phyloP scores from a whole-genome alignment of 1,140 invertebrate species.

The Ceratosolen fusciceps region DNA sequence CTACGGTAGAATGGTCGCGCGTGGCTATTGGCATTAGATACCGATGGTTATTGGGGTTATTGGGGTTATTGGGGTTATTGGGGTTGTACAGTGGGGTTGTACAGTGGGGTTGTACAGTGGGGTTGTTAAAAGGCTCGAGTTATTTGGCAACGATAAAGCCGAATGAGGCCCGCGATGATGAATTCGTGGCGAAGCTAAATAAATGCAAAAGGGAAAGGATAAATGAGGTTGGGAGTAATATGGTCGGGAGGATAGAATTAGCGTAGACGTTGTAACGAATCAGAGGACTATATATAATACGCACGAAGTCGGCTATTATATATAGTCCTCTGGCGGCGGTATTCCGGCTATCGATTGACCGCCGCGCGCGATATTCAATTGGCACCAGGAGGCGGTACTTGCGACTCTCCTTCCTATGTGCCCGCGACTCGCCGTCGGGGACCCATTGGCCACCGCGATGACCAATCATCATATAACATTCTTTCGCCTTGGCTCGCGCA shows the following conservation, averaged over 20 bases:
- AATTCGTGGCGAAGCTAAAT: too few relatives aligned
- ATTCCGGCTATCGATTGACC: constrained; percentile 21
- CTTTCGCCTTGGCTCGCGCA: constrained; percentile 44
- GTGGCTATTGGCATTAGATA: too few relatives aligned
- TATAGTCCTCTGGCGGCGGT: background rate
- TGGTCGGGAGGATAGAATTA: background rate
- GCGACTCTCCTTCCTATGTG: constrained; percentile 61
- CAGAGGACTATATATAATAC: background rate
- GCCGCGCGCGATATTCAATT: constrained; percentile 31
- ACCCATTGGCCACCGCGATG: constrained; percentile 68
- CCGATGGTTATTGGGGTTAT: too few relatives aligned
- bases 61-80: too few relatives aligned
- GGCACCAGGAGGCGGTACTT: constrained; percentile 67
- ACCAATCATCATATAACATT: constrained; percentile 71
- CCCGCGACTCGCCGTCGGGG: constrained; percentile 56
- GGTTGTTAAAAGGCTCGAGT: too few relatives aligned
- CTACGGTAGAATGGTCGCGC: too few relatives aligned
- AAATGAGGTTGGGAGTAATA: background rate
- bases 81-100: too few relatives aligned
- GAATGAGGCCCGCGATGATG: too few relatives aligned
- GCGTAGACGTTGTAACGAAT: background rate
- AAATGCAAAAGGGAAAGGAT: too few relatives aligned
- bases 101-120: too few relatives aligned
- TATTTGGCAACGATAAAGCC: too few relatives aligned
- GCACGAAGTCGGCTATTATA: background rate